Evolutionary conservation across 1,140 invertebrate genomes (phyloP).

Genomic region (Drosophila funebris): DNA sequence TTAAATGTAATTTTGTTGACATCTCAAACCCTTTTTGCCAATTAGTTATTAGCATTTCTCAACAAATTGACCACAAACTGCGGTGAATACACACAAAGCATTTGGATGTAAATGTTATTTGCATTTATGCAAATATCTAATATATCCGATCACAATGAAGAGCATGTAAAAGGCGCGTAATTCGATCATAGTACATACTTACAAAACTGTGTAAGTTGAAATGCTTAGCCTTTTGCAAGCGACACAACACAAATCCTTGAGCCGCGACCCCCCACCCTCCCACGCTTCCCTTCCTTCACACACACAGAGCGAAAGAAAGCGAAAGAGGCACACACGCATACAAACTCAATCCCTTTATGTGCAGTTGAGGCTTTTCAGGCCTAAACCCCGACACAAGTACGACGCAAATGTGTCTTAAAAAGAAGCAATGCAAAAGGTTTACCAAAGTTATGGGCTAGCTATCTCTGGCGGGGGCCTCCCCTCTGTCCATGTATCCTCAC

Average conservation of each 20-base stretch:
- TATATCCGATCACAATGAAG: conserved; percentile 59
- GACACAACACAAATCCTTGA: conserved; percentile 37
- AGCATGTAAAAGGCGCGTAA: conserved; percentile 55
- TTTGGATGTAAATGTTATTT: conserved; percentile 14
- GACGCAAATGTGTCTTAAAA: conserved; percentile 49
- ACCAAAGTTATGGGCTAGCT: conserved; percentile 70
- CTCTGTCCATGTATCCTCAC: background rate
- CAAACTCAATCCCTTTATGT: conserved; percentile 54
- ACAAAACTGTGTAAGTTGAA: background rate
- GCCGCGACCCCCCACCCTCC: background rate
- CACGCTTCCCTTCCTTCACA: no score
- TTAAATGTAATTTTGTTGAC: background rate
- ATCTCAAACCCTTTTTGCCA: background rate
- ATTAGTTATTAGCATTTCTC: conserved; percentile 4
- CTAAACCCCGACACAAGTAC: conserved; percentile 43
- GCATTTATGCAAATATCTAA: conserved; percentile 48
- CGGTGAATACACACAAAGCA: conserved; percentile 27
- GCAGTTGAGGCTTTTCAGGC: conserved; percentile 58
- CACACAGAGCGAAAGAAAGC: no score
- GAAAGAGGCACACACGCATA: background rate
- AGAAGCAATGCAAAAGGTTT: conserved; percentile 71
- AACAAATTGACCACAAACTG: conserved; percentile 26
- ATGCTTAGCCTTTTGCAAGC: conserved; percentile 10
- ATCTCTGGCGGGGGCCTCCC: background rate
- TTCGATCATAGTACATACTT: conserved; percentile 55